Evolutionary conservation across 1,140 invertebrate genomes (phyloP), one percentile per base, ranked within the genome.

Genomic region (Pteromalus puparum): DNA sequence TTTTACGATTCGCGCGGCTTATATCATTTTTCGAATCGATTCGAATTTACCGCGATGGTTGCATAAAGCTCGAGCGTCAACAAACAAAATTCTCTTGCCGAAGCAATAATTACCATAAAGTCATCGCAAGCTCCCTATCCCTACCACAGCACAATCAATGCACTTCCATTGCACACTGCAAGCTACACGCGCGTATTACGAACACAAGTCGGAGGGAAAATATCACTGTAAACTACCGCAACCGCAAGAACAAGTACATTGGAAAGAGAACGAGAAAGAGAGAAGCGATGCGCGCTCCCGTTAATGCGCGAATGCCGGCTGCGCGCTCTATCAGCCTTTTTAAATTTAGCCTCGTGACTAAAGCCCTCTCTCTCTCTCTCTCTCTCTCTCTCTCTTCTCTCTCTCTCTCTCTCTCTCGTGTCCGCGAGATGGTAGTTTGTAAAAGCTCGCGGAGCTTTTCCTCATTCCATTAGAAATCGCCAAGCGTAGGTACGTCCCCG

Each of bases 301-400:
- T 81, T 38, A 15, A 48, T 28, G 24, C 48, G 53, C 38, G 61
- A 81, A 48, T 68, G 82, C 82, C 80, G 77, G 86, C 48, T 76
- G 74, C 74, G 82, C 79, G 77, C 87, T 81, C 81, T 84, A 82
- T 81, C 86, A 81, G 67, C 81, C 67, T 68, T 10, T 83, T 89
- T 88, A 88, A 88, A 88, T 89, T 89, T 88, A 88, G 87, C 81
- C 73, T 79, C 67, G 76, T 89, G 87, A 89, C 87, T 87, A 88
- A 89, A 68, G 78, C 74, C 72, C 81, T 70, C 79, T 83, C 85
- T 74, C 4, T 88, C 88, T 70, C 28, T 70, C 67, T n/a, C n/a
- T n/a, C n/a, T n/a, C n/a, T n/a, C n/a, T n/a, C n/a, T n/a, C n/a
- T n/a, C n/a, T n/a, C n/a, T n/a, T n/a, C 81, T 70, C 79, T 83